These are phyloP conservation scores for Latrodectus elegans DNA, from an alignment of 2,888 invertebrate genomes.

Conservation along the genomic window DNA sequence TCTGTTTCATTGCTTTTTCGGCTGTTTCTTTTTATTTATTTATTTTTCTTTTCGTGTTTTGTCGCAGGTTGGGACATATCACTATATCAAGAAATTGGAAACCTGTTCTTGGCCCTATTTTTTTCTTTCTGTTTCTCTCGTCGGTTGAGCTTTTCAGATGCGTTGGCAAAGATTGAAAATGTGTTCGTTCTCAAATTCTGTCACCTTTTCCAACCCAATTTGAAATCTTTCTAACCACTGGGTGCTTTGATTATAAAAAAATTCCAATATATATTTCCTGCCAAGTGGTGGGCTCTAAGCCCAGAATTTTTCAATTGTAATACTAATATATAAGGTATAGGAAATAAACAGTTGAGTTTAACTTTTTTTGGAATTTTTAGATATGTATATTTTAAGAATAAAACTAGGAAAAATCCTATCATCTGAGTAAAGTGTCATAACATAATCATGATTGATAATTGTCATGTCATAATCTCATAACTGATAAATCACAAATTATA, in stretches of 20 bases:
- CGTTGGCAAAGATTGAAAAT: constrained; percentile 18
- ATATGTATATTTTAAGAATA: too few species aligned
- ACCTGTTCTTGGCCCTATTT: constrained; percentile 36
- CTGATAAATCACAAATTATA: too few species aligned
- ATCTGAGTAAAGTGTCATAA: too few species aligned
- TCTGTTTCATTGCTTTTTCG: constrained; percentile 4
- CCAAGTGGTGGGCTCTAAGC: too few species aligned
- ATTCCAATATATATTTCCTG: too few species aligned
- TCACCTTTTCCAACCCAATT: constrained; percentile 25
- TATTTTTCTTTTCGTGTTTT: constrained; percentile 10
- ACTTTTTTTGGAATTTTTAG: too few species aligned
- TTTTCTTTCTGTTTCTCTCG: background rate
- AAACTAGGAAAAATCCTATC: too few species aligned
- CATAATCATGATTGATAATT: too few species aligned
- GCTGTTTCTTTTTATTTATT: constrained; percentile 7
- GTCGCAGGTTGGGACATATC: constrained; percentile 1
- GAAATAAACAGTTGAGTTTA: too few species aligned
- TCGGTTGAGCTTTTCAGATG: background rate
- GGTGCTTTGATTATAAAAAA: background rate
- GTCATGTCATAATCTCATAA: too few species aligned
- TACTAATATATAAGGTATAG: too few species aligned
- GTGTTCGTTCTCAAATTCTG: constrained; percentile 50
- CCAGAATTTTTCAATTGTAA: too few species aligned
- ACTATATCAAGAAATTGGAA: constrained; percentile 44
- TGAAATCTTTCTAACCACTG: background rate